phyloP scores from a whole-genome alignment of 2,113 vertebrate species.

The Symphodus melops region DNA sequence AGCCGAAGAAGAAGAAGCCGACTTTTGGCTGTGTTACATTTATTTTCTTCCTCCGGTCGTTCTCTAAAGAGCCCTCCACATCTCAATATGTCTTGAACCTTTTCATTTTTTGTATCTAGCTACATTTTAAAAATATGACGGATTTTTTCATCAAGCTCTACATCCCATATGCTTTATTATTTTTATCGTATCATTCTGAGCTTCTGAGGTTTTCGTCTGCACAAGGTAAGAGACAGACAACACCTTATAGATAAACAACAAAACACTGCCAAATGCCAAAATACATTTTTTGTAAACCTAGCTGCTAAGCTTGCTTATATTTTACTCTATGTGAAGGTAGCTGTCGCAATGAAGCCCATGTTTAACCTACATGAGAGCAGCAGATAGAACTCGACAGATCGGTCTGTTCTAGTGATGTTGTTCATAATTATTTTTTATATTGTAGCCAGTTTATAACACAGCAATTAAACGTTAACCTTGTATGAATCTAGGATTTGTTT shows the following conservation, averaged over 20 bases:
- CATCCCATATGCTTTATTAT: conserved; percentile 14
- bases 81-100: conserved; percentile 24
- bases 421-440: no score
- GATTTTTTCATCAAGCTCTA: neutral
- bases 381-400: no score
- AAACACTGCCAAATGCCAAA: neutral
- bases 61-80: rapidly evolving
- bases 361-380: no score
- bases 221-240: conserved; percentile 62
- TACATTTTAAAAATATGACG: conserved; percentile 38
- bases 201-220: conserved; percentile 31
- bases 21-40: neutral
- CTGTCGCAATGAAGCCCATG: no score
- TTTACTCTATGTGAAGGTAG: neutral
- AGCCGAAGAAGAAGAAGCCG: neutral
- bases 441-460: no score
- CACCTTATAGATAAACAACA: neutral
- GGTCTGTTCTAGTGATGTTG: no score
- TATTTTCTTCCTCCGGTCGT: conserved; percentile 43
- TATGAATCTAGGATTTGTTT: no score
- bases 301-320: neutral
- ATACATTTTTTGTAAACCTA: neutral
- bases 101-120: rapidly evolving
- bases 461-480: no score
- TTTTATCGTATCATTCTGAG: neutral